Evolutionary conservation across 1,140 invertebrate species (phyloP).

Genomic region (Saccostrea echinata): DNA sequence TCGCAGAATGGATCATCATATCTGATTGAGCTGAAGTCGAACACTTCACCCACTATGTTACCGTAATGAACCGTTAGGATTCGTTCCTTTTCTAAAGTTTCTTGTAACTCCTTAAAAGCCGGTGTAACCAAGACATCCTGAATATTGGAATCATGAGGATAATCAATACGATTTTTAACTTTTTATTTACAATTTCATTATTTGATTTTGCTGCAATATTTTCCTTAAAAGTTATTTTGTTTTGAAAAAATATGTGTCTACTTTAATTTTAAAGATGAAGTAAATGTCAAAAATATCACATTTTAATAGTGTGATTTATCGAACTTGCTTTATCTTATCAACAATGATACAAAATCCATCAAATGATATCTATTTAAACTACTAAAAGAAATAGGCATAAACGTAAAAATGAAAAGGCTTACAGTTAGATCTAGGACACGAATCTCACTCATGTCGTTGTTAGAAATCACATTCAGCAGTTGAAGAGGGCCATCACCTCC

Average conservation of each 20-base stretch:
- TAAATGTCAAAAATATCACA: no score
- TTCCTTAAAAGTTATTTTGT: no score
- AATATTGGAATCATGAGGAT: neutral
- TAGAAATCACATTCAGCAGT: conserved; percentile 66
- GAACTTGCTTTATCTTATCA: no score
- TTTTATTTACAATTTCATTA: no score
- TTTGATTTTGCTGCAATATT: no score
- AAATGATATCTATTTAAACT: no score
- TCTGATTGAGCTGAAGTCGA: conserved; percentile 42
- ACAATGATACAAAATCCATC: no score
- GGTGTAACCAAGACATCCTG: conserved; percentile 74
- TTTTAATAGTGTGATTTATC: no score
- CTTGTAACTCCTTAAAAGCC: conserved; percentile 69
- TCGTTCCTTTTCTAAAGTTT: conserved; percentile 85
- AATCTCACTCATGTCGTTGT: conserved; percentile 69
- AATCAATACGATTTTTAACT: no score
- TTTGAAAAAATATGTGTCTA: no score
- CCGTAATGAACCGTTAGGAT: conserved; percentile 65
- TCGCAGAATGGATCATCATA: conserved; percentile 55
- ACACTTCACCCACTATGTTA: conserved; percentile 56
- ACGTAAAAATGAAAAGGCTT: conserved; percentile 33
- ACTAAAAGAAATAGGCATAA: no score
- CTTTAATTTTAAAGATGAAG: no score
- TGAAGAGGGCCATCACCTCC: conserved; percentile 64
- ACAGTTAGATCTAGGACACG: conserved; percentile 68